Base-by-base conservation (phyloP, 2,888 invertebrate species). In the Caenorhabditis uteleia region DNA sequence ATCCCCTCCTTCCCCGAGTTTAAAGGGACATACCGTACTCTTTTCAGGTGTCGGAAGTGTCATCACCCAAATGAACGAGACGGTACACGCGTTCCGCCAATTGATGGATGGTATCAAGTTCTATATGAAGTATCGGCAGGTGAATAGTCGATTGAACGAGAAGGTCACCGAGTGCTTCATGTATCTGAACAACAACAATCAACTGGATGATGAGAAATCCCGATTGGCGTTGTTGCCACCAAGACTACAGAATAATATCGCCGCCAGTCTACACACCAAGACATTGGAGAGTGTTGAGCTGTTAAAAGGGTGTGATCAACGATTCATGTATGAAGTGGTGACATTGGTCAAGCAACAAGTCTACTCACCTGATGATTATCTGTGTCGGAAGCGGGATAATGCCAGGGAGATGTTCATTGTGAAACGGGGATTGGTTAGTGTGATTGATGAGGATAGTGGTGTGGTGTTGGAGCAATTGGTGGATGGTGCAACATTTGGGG, bases 81-180 rank as follows among this genome's bases (percentile, higher is more conserved):
- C 54, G 16, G 50, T 77, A 7, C 64, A 78, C 7, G 74, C 71
- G 12, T 73, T 70, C 34, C 76, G 81, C 16, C 56, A 75, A 26
- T 66, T 77, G 48, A 75, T 78, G 72, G 81, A 81, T 55, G 79
- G 75, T 10, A 72, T 80, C 49, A 80, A 80, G 50, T 77, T 80
- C 38, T 79, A 78, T 55, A 80, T 79, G 79, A 73, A 68, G 44
- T 78, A 75, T 39, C 45, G 79, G 77, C 64, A 56, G 27, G 80
- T 80, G 7, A 42, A 70, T 26, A 38, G 50, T 18, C 62, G 56
- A 4, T 75, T 80, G 25, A 80, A 81, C 44, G 65, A 70, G 18
- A 68, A 79, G 0, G 79, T 80, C 1, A 51, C 77, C n/a, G 70
- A 69, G 26, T 79, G 74, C 42, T 70, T 81, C 36, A 54, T 74